These are phyloP conservation scores for Chalcis sispes DNA, from an alignment of 2,888 invertebrate species.

Conservation along the genomic window DNA sequence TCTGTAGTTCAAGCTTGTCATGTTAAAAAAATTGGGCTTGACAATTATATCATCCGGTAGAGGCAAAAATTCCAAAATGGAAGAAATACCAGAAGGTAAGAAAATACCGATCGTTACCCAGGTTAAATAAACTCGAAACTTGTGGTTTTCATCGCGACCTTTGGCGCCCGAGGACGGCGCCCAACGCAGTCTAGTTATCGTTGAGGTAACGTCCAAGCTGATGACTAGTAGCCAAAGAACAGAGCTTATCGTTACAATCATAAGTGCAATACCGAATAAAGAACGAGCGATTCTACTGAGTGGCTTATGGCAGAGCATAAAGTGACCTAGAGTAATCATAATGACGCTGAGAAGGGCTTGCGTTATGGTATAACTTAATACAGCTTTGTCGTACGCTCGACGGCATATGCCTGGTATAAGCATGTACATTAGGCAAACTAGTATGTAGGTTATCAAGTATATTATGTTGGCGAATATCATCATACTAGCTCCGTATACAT, in stretches of 20 bases:
- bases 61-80: conserved; percentile 64
- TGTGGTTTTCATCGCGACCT: conserved; percentile 62
- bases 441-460: conserved; percentile 66
- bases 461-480: conserved; percentile 66
- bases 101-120: conserved; percentile 61
- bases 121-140: conserved; percentile 62
- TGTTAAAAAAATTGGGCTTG: conserved; percentile 66
- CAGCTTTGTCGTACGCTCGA: conserved; percentile 66
- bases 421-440: conserved; percentile 63
- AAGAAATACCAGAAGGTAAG: conserved; percentile 60
- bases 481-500: conserved; percentile 67
- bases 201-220: conserved; percentile 68
- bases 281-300: conserved; percentile 55
- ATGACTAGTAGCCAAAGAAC: conserved; percentile 69
- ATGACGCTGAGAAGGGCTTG: conserved; percentile 62
- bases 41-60: conserved; percentile 62
- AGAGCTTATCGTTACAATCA: conserved; percentile 65
- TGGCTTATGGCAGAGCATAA: conserved; percentile 62
- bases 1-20: conserved; percentile 59
- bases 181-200: conserved; percentile 69
- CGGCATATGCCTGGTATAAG: conserved; percentile 60
- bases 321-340: conserved; percentile 62
- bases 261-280: conserved; percentile 62
- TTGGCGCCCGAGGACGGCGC: conserved; percentile 59
- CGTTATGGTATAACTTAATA: conserved; percentile 63